A percentile compares a stretch with the other conserved stretches of the same genome.
phyloP scores from a whole-genome alignment of 2,888 invertebrate genomes.

The Andrena trimmerana region DNA sequence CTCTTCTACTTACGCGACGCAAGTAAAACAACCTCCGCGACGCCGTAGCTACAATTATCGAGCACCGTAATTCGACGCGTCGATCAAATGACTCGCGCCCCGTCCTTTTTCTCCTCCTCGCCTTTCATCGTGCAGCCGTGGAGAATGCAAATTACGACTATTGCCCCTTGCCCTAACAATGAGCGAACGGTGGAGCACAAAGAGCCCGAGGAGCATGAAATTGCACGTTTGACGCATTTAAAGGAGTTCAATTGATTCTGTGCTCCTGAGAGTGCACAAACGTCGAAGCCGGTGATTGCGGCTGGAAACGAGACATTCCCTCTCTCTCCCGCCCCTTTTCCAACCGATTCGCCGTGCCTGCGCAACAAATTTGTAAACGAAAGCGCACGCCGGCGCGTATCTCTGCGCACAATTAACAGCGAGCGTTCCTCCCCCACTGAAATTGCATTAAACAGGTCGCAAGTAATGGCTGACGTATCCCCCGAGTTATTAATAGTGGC shows the following conservation, averaged over 20 bases:
- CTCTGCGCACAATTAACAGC: constrained; percentile 20
- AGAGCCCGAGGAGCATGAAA: constrained; percentile 33
- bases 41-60: not conserved
- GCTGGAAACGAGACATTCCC: constrained; percentile 7
- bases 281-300: constrained; percentile 26
- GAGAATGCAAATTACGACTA: constrained; percentile 57
- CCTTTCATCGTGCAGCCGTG: constrained; percentile 17
- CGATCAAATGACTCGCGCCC: not conserved
- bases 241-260: constrained; percentile 55
- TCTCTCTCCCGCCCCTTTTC: not conserved
- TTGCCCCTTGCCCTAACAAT: constrained; percentile 46
- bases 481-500: not conserved
- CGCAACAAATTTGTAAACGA: constrained; percentile 23
- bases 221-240: constrained; percentile 53
- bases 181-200: constrained; percentile 19
- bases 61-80: constrained; percentile 1
- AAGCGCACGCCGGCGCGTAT: not conserved
- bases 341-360: not conserved
- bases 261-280: constrained; percentile 20
- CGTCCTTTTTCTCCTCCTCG: not conserved
- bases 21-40: not conserved
- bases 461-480: constrained; percentile 6
- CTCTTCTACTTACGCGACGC: not conserved
- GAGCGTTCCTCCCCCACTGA: not conserved
- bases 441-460: constrained; percentile 6